Conservation (phyloP, 2,888 invertebrate species). For the Eristalinus sepulchralis region DNA sequence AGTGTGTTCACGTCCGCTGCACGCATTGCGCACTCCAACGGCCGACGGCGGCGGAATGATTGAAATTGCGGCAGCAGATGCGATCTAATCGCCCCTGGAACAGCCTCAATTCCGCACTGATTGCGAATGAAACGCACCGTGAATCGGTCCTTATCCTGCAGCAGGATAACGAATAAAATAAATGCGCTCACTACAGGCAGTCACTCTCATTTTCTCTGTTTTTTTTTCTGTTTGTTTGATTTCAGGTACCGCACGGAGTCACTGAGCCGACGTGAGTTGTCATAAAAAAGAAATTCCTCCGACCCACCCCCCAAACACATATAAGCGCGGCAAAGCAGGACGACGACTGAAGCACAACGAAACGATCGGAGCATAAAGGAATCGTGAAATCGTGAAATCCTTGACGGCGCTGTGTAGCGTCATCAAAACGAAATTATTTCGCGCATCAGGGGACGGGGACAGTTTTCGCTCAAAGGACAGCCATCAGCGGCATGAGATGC, state of each 20-base stretch:
- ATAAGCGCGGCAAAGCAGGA: not conserved
- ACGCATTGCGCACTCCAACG: not conserved
- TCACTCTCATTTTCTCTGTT: not conserved
- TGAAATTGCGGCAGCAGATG: not conserved
- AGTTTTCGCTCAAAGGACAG: slow-evolving; percentile 30
- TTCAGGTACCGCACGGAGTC: slow-evolving; percentile 73
- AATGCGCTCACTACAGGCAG: not conserved
- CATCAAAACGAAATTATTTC: slow-evolving; percentile 64
- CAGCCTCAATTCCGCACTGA: not conserved
- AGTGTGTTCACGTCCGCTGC: not conserved
- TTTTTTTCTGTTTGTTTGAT: slow-evolving; percentile 8
- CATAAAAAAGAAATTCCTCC: slow-evolving; percentile 76
- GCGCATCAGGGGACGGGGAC: slow-evolving; percentile 33
- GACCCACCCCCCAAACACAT: not conserved
- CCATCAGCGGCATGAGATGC: slow-evolving; percentile 37
- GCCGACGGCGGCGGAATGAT: not conserved
- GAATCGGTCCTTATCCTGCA: not conserved
- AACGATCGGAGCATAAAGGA: slow-evolving; percentile 30
- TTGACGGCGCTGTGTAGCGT: slow-evolving; percentile 37
- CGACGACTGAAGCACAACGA: slow-evolving; percentile 19
- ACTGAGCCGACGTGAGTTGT: slow-evolving; percentile 74
- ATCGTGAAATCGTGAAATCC: slow-evolving; percentile 42
- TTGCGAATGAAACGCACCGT: slow-evolving; percentile 30
- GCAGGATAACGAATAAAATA: slow-evolving; percentile 1
- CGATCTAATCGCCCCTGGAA: slow-evolving; percentile 67